phyloP scores from a whole-genome alignment of 2,888 invertebrate species.

The Coelopa pilipes region DNA sequence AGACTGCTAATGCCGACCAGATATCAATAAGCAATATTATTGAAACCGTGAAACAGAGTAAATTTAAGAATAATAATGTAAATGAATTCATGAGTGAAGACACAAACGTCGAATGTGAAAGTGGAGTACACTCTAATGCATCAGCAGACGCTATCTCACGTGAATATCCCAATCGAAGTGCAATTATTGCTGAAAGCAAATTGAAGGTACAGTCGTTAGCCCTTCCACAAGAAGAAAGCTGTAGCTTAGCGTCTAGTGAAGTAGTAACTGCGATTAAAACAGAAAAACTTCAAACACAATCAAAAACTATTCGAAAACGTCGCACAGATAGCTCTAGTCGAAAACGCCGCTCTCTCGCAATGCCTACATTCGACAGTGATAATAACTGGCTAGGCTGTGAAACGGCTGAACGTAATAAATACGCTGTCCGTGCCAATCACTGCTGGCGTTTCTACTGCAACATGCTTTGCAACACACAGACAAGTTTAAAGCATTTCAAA shows the following conservation, averaged over 20 bases:
- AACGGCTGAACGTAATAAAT: conserved; percentile 41
- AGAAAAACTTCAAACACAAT: conserved; percentile 10
- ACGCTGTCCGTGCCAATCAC: conserved; percentile 40
- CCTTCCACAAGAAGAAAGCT: not conserved
- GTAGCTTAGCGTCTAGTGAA: not conserved
- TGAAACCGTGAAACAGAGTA: not conserved
- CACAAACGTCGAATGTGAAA: not conserved
- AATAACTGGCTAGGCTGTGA: conserved; percentile 44
- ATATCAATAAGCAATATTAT: not conserved
- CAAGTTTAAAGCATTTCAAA: conserved; percentile 56
- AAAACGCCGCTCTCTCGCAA: conserved; percentile 10
- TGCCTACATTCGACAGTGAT: conserved; percentile 6
- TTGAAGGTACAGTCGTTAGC: not conserved
- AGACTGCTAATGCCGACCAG: not conserved
- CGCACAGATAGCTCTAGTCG: conserved; percentile 30
- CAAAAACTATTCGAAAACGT: conserved; percentile 6
- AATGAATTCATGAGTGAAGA: not conserved
- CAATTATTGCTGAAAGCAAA: conserved; percentile 22
- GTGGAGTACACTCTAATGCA: not conserved
- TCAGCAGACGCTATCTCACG: not conserved
- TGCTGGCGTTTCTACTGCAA: conserved; percentile 55
- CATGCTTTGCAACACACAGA: conserved; percentile 53
- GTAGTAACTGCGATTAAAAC: conserved; percentile 15
- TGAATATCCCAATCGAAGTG: conserved; percentile 9
- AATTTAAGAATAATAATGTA: not conserved